These are phyloP conservation scores for Neuroterus valhalla DNA, from an alignment of 1,140 invertebrate species.

Conservation along the genomic window DNA sequence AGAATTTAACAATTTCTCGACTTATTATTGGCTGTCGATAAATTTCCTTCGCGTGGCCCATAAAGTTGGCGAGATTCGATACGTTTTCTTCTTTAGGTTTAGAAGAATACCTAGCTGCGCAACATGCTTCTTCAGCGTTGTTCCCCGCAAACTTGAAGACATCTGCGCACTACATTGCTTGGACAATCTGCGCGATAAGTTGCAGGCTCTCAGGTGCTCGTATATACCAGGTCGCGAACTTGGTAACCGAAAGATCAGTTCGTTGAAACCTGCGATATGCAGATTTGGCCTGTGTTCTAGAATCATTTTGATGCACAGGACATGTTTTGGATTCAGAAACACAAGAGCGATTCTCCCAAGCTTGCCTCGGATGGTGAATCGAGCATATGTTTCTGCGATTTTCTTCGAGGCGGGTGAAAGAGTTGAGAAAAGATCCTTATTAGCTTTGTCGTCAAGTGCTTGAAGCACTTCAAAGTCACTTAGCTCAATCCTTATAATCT, in stretches of 20 bases:
- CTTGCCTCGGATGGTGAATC: slow-evolving; percentile 35
- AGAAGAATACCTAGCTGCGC: slow-evolving; percentile 33
- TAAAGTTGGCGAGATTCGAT: slow-evolving; percentile 37
- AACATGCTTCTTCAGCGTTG: slow-evolving; percentile 41
- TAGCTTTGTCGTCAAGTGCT: neutral
- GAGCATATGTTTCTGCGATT: slow-evolving; percentile 33
- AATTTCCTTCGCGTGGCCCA: too few species aligned
- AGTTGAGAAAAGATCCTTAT: slow-evolving; percentile 8
- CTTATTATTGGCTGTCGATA: slow-evolving; percentile 21
- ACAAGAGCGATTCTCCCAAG: too few species aligned
- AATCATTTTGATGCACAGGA: slow-evolving; percentile 26
- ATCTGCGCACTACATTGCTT: slow-evolving; percentile 18
- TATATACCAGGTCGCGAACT: neutral
- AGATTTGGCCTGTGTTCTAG: slow-evolving; percentile 7
- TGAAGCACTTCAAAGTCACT: slow-evolving; percentile 27
- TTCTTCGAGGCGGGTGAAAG: slow-evolving; percentile 8
- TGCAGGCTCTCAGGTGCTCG: slow-evolving; percentile 33
- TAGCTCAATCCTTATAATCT: slow-evolving; percentile 27
- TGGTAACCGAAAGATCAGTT: slow-evolving; percentile 40
- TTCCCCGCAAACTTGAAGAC: slow-evolving; percentile 34
- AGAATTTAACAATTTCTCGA: slow-evolving; percentile 24
- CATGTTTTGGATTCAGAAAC: too few species aligned
- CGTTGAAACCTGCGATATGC: slow-evolving; percentile 32
- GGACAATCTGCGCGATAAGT: slow-evolving; percentile 32
- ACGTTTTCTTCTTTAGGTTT: slow-evolving; percentile 32